A percentile compares a stretch with the other conserved stretches of the same genome.
Evolutionary conservation across 2,888 invertebrate genomes (phyloP).

Genomic region (Hypomecis punctinalis): DNA sequence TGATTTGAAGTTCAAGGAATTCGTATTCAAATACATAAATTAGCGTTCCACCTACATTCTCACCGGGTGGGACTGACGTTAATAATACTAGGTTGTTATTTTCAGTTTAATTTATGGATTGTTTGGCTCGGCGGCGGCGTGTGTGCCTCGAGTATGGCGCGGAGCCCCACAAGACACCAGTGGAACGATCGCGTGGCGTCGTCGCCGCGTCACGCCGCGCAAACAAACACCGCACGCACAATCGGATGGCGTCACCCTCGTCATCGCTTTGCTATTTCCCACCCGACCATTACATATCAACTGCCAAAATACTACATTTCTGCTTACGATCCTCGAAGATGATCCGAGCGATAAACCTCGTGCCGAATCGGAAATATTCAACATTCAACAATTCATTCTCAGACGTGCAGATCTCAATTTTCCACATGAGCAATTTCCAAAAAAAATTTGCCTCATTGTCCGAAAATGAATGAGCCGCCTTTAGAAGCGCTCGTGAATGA

Average conservation of each 20-base stretch:
- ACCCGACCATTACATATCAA: constrained; percentile 7
- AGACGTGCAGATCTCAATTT: constrained; percentile 6
- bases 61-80: constrained; percentile 24
- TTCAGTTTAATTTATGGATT: constrained; percentile 25
- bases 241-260: constrained; percentile 36
- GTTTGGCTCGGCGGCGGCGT: constrained; percentile 21
- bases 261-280: constrained; percentile 43
- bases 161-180: constrained; percentile 10
- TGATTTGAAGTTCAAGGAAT: constrained; percentile 31
- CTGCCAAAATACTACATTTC: constrained; percentile 12
- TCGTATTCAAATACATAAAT: constrained; percentile 23
- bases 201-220: constrained; percentile 39
- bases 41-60: constrained; percentile 27
- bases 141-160: constrained; percentile 13
- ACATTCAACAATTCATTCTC: constrained; percentile 6
- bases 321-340: constrained; percentile 6
- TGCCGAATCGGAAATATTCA: constrained; percentile 2
- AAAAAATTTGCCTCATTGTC: constrained; percentile 2
- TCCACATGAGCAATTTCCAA: constrained; percentile 10
- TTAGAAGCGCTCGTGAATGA: constrained; percentile 15
- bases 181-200: constrained; percentile 24
- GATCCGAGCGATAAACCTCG: constrained; percentile 2
- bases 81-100: constrained; percentile 19
- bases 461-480: constrained; percentile 16
- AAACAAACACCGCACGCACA: constrained; percentile 45